These are phyloP conservation scores for Euleptes europaea DNA, from an alignment of 2,113 vertebrate species.

Conservation along the genomic window DNA sequence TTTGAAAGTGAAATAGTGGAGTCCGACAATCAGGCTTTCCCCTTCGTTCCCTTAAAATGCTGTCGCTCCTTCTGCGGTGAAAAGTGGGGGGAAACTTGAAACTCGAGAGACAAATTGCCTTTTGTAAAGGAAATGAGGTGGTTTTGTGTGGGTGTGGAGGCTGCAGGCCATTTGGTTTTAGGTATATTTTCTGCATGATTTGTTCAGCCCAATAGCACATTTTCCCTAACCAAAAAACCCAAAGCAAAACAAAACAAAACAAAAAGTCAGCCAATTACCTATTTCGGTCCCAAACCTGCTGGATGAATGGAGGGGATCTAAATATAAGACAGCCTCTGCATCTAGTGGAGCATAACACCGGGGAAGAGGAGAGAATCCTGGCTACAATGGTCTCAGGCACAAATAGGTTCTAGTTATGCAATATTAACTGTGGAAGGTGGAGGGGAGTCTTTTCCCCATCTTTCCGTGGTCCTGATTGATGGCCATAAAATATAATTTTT, in stretches of 20 bases:
- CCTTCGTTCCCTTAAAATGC: conserved; percentile 3
- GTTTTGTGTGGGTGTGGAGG: not conserved
- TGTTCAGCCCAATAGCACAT: not conserved
- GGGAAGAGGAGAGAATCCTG: not conserved
- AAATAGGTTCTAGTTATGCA: not conserved
- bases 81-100: not conserved
- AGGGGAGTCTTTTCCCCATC: not conserved
- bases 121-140: not conserved
- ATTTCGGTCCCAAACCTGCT: not conserved
- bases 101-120: fast-evolving
- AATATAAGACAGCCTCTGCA: not conserved
- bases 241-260: fast-evolving
- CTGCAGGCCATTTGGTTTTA: not conserved
- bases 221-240: not conserved
- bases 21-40: not conserved
- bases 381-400: not conserved
- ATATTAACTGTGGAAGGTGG: not conserved
- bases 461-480: not conserved
- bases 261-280: not conserved
- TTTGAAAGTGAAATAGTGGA: conserved; percentile 8
- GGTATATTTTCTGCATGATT: not conserved
- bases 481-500: not conserved
- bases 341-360: not conserved
- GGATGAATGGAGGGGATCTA: not conserved
- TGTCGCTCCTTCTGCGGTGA: not conserved